Evolutionary conservation across 2,888 invertebrate species (phyloP).

Genomic region (Drosophila flavopinicola): DNA sequence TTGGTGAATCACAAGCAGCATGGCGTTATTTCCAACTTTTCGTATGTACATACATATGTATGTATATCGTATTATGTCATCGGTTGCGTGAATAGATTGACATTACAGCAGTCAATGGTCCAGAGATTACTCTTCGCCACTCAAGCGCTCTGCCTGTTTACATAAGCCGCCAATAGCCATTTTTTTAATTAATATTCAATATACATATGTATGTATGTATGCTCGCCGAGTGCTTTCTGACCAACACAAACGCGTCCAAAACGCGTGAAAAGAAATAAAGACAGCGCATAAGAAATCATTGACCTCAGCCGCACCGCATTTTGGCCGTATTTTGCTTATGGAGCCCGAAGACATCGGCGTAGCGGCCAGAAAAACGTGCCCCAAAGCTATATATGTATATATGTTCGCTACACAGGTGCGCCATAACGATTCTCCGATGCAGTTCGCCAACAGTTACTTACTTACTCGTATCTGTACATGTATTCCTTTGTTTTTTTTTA

Average conservation of each 20-base stretch:
- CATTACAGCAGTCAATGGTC: slow-evolving; percentile 59
- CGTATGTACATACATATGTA: not conserved
- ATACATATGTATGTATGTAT: too few relatives aligned
- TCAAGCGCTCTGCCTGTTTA: slow-evolving; percentile 57
- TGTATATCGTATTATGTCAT: slow-evolving; percentile 55
- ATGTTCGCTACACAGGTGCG: slow-evolving; percentile 35
- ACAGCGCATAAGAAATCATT: slow-evolving; percentile 73
- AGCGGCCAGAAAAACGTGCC: slow-evolving; percentile 39
- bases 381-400: slow-evolving; percentile 15
- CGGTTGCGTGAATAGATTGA: slow-evolving; percentile 40
- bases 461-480: too few relatives aligned
- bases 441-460: slow-evolving; percentile 3
- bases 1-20: slow-evolving; percentile 14
- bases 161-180: slow-evolving; percentile 50
- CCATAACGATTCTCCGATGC: slow-evolving; percentile 2
- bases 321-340: slow-evolving; percentile 72
- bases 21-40: slow-evolving; percentile 13
- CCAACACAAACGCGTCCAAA: slow-evolving; percentile 8
- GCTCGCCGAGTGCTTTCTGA: slow-evolving; percentile 34
- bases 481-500: too few relatives aligned
- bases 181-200: slow-evolving; percentile 70
- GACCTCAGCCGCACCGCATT: slow-evolving; percentile 69
- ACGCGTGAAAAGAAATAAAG: slow-evolving; percentile 66
- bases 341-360: slow-evolving; percentile 44
- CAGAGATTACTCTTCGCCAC: slow-evolving; percentile 32